Base-by-base conservation (phyloP, 2,888 invertebrate genomes). In the Diogma glabrata region DNA sequence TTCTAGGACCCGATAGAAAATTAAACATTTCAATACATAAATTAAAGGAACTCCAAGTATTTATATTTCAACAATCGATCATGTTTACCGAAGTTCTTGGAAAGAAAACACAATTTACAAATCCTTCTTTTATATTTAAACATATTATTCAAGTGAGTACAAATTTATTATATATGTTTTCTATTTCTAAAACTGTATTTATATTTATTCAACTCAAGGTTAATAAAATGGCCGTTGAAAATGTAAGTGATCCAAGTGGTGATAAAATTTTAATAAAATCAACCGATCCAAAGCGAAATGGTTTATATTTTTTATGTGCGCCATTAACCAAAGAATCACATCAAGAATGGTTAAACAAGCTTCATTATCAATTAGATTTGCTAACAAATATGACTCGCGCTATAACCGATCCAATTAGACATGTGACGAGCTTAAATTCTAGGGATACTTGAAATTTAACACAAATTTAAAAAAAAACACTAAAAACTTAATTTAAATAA, bases 1-100 rank as follows among this genome's bases (percentile, higher is more conserved):
- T 76, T 14, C 72, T 72, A 56, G 64, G 70, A 52, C 67, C 61
- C 36, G 63, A 63, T 54, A 71, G 63, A 19, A 63, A 60, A 54
- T 59, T 63, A 4, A 59, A 60, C 51, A 59, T 61, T 52, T 60
- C 61, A 23, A 61, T 61, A 30, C 67, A 67, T 45, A 69, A 69
- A 58, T 63, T 68, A 33, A 86, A 89, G 63, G 96, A 97, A 60
- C 76, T 93, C 63, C 88, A 95, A 69, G 91, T 97, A 56, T 99
- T 99, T 74, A 79, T 99, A 48, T 99, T 99, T 67, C 95, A 99
- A 67, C 99, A 99, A 72, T 93, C 90, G 65, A 87, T 97, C 60
- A 93, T 95, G 61, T 91, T 97, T 71, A 92, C 94, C 61, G 96
- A 97, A 65, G 85, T 90, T 52, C 86, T 90, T 50, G 92, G 92